phyloP scores from a whole-genome alignment of 1,140 invertebrate genomes.

The Sminthurinus signatus region DNA sequence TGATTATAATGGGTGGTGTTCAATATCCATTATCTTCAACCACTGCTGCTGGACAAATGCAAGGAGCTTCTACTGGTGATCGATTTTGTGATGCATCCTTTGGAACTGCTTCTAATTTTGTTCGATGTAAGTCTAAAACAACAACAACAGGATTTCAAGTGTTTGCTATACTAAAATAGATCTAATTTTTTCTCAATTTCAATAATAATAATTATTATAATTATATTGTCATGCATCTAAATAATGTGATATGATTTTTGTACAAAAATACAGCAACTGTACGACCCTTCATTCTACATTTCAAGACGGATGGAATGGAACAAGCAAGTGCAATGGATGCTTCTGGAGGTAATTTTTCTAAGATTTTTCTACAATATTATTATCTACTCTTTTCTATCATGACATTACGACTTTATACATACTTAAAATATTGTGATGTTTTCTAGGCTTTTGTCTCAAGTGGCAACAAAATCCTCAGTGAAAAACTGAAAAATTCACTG shows the following conservation, averaged over 20 bases:
- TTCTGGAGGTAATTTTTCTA: no score
- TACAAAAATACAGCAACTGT: slow-evolving; percentile 33
- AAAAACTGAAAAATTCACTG: no score
- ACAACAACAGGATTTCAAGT: no score
- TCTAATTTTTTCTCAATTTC: neutral
- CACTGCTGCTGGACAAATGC: neutral
- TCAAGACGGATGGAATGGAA: slow-evolving; percentile 27
- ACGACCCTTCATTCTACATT: slow-evolving; percentile 32
- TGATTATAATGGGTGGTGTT: slow-evolving; percentile 29
- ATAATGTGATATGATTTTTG: no score
- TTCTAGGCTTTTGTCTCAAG: slow-evolving; percentile 34
- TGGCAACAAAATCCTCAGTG: slow-evolving; percentile 37
- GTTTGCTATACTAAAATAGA: no score
- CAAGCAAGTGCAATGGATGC: slow-evolving; percentile 11
- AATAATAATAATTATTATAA: neutral
- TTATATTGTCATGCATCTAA: no score
- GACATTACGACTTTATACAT: no score
- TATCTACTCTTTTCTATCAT: no score
- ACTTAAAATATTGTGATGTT: no score
- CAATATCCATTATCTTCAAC: slow-evolving; percentile 5
- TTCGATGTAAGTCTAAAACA: slow-evolving; percentile 26
- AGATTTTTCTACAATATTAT: no score
- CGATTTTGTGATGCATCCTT: slow-evolving; percentile 35
- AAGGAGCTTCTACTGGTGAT: slow-evolving; percentile 9
- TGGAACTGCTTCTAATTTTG: neutral